Evolutionary conservation across 2,888 invertebrate species (phyloP).

Genomic region (Fabriciana adippe): DNA sequence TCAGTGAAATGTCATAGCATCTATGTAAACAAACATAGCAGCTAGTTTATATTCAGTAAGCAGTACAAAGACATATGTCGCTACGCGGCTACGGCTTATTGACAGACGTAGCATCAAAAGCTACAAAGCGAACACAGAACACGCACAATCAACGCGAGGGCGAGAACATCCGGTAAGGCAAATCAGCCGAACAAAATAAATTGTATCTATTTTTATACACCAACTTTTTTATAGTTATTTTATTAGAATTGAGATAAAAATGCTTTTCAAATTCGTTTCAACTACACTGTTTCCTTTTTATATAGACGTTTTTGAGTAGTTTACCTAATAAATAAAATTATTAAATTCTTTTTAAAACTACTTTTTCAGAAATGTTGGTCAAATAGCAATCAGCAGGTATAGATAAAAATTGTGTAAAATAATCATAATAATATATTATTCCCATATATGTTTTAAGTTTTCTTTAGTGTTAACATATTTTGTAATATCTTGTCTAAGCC

Average conservation of each 20-base stretch:
- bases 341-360: not conserved
- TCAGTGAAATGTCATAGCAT: too few relatives aligned
- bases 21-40: too few relatives aligned
- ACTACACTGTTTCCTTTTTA: too few relatives aligned
- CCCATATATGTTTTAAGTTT: too few relatives aligned
- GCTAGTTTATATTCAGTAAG: too few relatives aligned
- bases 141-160: slow-evolving; percentile 54
- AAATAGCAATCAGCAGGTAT: too few relatives aligned
- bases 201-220: slow-evolving; percentile 9
- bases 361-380: too few relatives aligned
- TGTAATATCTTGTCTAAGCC: too few relatives aligned
- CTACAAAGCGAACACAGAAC: slow-evolving; percentile 49
- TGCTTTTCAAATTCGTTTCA: not conserved
- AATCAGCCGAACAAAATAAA: slow-evolving; percentile 56
- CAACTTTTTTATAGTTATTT: not conserved
- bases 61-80: not conserved
- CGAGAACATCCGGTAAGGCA: slow-evolving; percentile 46
- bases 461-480: too few relatives aligned
- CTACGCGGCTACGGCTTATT: slow-evolving; percentile 31
- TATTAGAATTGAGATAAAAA: not conserved
- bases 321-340: not conserved
- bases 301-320: not conserved
- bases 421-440: too few relatives aligned
- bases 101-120: slow-evolving; percentile 54
- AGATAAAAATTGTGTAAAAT: too few relatives aligned